These are phyloP conservation scores for Drosophila lini DNA, from an alignment of 1,140 invertebrate species.

Conservation along the genomic window DNA sequence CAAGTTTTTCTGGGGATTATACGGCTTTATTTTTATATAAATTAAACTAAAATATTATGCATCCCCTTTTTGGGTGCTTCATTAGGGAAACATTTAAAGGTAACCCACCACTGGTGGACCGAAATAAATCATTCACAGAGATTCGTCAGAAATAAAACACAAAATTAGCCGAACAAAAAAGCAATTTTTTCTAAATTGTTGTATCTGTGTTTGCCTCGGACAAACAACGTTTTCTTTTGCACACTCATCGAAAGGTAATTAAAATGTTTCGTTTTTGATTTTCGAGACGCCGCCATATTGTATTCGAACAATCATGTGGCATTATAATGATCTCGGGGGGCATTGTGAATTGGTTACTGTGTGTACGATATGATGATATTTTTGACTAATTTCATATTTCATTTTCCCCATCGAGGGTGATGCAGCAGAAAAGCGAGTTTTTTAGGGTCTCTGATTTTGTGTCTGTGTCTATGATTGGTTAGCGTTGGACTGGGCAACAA, in stretches of 20 bases:
- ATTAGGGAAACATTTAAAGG: constrained; percentile 14
- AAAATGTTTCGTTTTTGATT: constrained; percentile 78
- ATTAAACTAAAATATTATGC: constrained; percentile 50
- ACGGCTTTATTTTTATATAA: constrained; percentile 38
- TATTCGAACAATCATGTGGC: constrained; percentile 42
- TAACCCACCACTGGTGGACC: not conserved
- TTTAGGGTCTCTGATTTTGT: constrained; percentile 21
- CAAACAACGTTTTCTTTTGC: constrained; percentile 70
- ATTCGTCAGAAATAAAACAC: constrained; percentile 34
- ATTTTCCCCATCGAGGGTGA: constrained; percentile 56
- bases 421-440: constrained; percentile 48
- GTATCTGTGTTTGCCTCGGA: constrained; percentile 15
- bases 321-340: constrained; percentile 57
- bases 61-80: constrained; percentile 19
- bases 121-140: constrained; percentile 21
- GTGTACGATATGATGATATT: constrained; percentile 47
- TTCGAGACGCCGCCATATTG: constrained; percentile 61
- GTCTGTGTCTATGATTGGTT: constrained; percentile 53
- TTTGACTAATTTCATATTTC: constrained; percentile 76
- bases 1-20: constrained; percentile 43
- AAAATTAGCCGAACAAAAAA: constrained; percentile 51
- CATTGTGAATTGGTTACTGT: constrained; percentile 23
- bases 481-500: constrained; percentile 37
- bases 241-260: constrained; percentile 82
- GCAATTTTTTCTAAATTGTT: constrained; percentile 39